Conservation (phyloP, 2,797 vertebrate genomes). For the Sebastes hopkinsi region DNA sequence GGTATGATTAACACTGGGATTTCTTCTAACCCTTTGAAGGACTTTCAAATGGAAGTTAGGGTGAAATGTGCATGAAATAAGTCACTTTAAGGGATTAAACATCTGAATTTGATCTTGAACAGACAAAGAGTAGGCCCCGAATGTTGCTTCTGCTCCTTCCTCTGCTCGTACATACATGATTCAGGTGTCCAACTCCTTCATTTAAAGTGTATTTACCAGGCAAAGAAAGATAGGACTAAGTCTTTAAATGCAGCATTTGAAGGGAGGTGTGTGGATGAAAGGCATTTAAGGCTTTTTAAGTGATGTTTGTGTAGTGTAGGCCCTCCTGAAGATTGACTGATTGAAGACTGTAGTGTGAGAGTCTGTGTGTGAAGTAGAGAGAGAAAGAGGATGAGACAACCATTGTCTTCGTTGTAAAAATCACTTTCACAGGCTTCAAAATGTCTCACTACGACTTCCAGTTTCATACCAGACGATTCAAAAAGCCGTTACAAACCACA, state of each 20-base stretch:
- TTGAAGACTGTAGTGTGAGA: not conserved
- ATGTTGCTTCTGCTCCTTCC: not conserved
- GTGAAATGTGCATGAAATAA: not conserved
- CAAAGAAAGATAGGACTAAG: not conserved
- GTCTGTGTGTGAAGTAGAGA: not conserved
- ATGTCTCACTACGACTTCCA: constrained; percentile 11
- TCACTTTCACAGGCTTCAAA: constrained; percentile 28
- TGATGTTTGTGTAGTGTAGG: not conserved
- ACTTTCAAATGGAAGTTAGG: not conserved
- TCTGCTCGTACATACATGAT: not conserved
- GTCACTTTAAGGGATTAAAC: not conserved
- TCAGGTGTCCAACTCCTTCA: not conserved
- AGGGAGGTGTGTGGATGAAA: not conserved
- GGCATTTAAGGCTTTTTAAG: not conserved
- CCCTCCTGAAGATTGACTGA: not conserved
- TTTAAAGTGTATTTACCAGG: not conserved
- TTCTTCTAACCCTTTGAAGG: constrained; percentile 5
- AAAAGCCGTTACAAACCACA: constrained; percentile 69
- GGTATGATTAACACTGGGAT: constrained; percentile 7
- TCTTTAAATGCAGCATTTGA: not conserved
- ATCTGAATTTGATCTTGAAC: not conserved
- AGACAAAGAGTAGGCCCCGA: not conserved
- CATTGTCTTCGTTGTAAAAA: constrained; percentile 34
- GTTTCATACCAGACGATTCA: constrained; percentile 37
- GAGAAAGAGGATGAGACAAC: not conserved